Conservation (phyloP, 2,113 vertebrate species). For the Elgaria multicarinata region DNA sequence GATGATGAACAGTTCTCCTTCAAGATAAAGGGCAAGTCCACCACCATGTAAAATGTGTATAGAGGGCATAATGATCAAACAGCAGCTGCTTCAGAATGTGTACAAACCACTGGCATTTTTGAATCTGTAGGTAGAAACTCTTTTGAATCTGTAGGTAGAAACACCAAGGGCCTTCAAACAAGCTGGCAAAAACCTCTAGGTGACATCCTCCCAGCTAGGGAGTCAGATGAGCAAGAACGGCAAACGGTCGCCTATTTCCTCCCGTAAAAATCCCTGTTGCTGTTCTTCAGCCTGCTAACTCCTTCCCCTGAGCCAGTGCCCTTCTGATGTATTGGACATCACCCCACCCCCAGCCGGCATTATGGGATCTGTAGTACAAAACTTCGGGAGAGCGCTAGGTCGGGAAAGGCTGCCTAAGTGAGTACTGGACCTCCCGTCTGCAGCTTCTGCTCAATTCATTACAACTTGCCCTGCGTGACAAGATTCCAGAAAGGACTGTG, state of each 20-base stretch:
- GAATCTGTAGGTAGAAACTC: neutral
- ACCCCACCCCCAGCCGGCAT: too few species aligned
- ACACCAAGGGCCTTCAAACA: neutral
- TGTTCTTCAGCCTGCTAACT: neutral
- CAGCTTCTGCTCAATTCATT: neutral
- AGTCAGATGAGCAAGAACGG: neutral
- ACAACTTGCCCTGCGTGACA: neutral
- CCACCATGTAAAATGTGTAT: neutral
- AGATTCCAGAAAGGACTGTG: neutral
- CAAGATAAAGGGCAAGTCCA: neutral
- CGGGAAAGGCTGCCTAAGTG: too few species aligned
- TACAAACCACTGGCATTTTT: neutral
- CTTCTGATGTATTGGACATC: too few species aligned
- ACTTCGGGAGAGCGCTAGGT: too few species aligned
- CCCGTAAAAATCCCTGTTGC: neutral
- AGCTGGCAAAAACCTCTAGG: neutral
- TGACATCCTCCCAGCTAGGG: neutral
- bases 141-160: too few species aligned
- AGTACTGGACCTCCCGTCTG: neutral
- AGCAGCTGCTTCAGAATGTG: neutral
- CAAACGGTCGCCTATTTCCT: neutral
- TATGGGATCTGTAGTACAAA: too few species aligned
- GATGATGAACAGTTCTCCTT: too few species aligned
- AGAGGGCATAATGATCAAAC: neutral
- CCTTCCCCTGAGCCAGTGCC: too few species aligned